phyloP scores from a whole-genome alignment of 1,140 invertebrate species.

The Lucilia sericata region DNA sequence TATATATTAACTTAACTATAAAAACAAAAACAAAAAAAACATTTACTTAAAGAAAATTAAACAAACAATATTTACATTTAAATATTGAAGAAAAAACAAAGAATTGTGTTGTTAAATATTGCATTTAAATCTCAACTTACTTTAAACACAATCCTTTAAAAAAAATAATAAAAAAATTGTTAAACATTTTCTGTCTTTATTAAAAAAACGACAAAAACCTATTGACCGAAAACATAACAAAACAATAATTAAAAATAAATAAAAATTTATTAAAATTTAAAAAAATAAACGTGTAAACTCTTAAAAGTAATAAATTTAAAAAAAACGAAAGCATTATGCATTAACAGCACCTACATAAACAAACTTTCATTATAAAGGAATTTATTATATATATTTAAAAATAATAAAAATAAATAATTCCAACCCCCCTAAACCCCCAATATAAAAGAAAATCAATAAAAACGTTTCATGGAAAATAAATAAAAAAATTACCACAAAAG shows the following conservation, averaged over 20 bases:
- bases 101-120: conserved; percentile 62
- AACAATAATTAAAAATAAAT: conserved; percentile 35
- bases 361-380: conserved; percentile 53
- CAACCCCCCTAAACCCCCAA: background rate
- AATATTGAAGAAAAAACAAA: conserved; percentile 44
- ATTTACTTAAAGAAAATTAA: background rate
- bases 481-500: background rate
- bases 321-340: conserved; percentile 49
- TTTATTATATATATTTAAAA: conserved; percentile 44
- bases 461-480: conserved; percentile 17
- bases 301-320: conserved; percentile 48
- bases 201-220: conserved; percentile 48
- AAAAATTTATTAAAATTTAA: background rate
- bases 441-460: conserved; percentile 26
- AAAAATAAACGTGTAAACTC: background rate
- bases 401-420: conserved; percentile 22
- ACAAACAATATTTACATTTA: conserved; percentile 17
- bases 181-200: conserved; percentile 42
- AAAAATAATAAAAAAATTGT: conserved; percentile 29
- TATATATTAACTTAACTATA: background rate
- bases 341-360: conserved; percentile 49
- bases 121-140: conserved; percentile 57
- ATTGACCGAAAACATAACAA: background rate
- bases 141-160: conserved; percentile 3
- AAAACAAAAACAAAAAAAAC: too few relatives aligned